Conservation (phyloP, 2,113 vertebrate species). For the Pseudolaguvia tuberculata region DNA sequence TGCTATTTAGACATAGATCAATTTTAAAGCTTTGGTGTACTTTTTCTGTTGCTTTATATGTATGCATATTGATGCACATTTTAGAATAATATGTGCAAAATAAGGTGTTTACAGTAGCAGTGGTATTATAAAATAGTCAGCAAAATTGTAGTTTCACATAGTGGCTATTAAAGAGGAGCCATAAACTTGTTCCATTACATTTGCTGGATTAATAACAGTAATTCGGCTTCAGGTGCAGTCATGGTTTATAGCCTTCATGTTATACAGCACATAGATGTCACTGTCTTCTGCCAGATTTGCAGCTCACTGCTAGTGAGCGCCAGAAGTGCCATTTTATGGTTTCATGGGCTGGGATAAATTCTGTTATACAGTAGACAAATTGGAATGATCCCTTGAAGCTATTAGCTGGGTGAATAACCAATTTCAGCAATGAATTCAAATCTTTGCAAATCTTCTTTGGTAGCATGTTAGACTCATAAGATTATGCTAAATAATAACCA, state of each 20-base stretch:
- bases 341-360: constrained; percentile 26
- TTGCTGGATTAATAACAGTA: constrained; percentile 42
- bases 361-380: neutral
- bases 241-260: neutral
- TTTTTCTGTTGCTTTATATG: neutral
- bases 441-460: too few species aligned
- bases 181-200: constrained; percentile 16
- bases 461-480: too few species aligned
- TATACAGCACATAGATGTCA: constrained; percentile 27
- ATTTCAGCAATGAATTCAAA: too few species aligned
- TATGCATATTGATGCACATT: neutral
- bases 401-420: too few species aligned
- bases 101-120: neutral
- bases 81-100: neutral
- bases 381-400: neutral
- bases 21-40: too few species aligned
- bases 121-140: neutral
- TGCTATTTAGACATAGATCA: too few species aligned
- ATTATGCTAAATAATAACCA: too few species aligned
- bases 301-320: neutral
- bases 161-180: neutral
- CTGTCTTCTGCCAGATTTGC: constrained; percentile 24
- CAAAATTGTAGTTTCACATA: constrained; percentile 1
- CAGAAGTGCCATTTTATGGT: constrained; percentile 37
- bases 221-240: constrained; percentile 47